phyloP scores from a whole-genome alignment of 1,140 invertebrate species.

The Drosophila asahinai region DNA sequence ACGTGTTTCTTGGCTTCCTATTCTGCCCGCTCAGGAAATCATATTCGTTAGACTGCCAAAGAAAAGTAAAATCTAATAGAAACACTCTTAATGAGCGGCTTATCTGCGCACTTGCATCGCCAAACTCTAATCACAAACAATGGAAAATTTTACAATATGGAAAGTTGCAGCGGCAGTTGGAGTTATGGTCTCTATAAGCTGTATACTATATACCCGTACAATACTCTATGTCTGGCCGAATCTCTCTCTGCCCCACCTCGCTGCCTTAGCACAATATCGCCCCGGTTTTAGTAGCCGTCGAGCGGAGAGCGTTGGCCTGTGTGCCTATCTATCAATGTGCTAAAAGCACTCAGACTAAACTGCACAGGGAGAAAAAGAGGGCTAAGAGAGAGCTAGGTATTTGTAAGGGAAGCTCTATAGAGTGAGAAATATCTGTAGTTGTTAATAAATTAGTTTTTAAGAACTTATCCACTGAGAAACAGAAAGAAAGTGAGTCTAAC shows the following conservation, averaged over 20 bases:
- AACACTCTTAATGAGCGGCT: slow-evolving; percentile 31
- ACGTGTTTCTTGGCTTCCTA: slow-evolving; percentile 51
- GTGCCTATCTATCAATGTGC: slow-evolving; percentile 60
- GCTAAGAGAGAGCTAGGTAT: neutral
- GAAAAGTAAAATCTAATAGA: slow-evolving; percentile 28
- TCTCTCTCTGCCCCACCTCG: slow-evolving; percentile 16
- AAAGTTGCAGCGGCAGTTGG: slow-evolving; percentile 49
- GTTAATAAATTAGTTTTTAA: neutral
- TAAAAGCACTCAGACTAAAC: slow-evolving; percentile 26
- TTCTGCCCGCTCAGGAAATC: slow-evolving; percentile 17
- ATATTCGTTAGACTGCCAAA: slow-evolving; percentile 10
- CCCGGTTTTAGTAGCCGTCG: slow-evolving; percentile 11
- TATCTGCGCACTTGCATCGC: slow-evolving; percentile 45
- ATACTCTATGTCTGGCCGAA: slow-evolving; percentile 19
- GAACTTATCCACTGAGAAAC: too few species aligned
- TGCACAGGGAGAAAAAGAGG: slow-evolving; percentile 3
- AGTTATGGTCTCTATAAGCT: slow-evolving; percentile 10
- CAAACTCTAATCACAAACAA: slow-evolving; percentile 73
- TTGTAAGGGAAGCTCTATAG: too few species aligned
- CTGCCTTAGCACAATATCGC: slow-evolving; percentile 21
- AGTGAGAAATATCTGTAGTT: neutral
- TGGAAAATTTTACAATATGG: slow-evolving; percentile 78
- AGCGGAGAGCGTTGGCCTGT: slow-evolving; percentile 25
- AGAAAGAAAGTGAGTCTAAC: too few species aligned
- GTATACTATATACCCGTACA: slow-evolving; percentile 2